These are phyloP conservation scores for Pristiophorus japonicus DNA, from an alignment of 2,113 vertebrate species.

Conservation along the genomic window DNA sequence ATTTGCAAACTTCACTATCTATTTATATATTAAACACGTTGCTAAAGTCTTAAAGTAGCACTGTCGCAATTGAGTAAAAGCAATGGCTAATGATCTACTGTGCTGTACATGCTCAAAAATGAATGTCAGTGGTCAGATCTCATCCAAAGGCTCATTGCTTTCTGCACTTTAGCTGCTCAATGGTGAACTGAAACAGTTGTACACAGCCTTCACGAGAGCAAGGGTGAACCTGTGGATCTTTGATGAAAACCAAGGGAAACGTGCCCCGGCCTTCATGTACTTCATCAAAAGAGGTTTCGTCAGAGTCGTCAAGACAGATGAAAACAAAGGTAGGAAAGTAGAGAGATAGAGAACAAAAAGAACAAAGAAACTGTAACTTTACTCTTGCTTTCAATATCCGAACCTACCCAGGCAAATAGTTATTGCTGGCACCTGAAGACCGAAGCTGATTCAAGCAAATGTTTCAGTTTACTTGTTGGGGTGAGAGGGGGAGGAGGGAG, in stretches of 20 bases:
- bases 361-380: background rate
- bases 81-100: background rate
- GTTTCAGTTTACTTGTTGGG: background rate
- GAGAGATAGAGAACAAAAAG: background rate
- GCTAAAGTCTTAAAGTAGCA: background rate
- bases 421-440: background rate
- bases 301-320: conserved; percentile 62
- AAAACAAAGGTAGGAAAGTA: conserved; percentile 60
- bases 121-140: background rate
- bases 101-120: background rate
- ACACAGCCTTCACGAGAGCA: conserved; percentile 69
- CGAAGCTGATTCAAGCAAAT: background rate
- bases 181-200: conserved; percentile 68
- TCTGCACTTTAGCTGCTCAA: conserved; percentile 59
- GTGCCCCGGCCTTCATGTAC: conserved; percentile 67
- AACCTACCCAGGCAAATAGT: background rate
- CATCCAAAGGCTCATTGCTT: background rate
- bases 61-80: background rate
- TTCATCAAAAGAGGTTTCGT: conserved; percentile 62
- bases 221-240: conserved; percentile 75
- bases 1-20: background rate
- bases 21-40: background rate
- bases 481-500: too few relatives aligned
- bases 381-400: background rate
- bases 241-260: conserved; percentile 64